Conservation (phyloP, 2,113 vertebrate genomes). For the Ginglymostoma cirratum region DNA sequence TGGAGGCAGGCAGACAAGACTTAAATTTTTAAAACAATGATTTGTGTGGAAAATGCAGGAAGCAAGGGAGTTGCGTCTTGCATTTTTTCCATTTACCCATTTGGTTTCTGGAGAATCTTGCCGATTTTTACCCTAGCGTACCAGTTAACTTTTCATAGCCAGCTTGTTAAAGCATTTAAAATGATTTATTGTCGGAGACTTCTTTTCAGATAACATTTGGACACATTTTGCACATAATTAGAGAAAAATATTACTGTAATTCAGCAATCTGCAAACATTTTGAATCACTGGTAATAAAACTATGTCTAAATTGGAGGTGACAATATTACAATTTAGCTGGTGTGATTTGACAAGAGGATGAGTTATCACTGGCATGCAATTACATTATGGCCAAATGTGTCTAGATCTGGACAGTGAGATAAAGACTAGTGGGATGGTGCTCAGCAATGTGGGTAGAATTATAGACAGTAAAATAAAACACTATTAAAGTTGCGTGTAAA, state of each 20-base stretch:
- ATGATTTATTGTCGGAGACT: background rate
- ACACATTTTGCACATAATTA: background rate
- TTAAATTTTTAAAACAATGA: no score
- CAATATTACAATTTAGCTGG: background rate
- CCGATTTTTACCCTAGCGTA: background rate
- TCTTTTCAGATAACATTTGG: background rate
- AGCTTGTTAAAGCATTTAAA: background rate
- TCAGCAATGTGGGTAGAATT: background rate
- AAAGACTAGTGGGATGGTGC: background rate
- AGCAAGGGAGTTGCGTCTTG: no score
- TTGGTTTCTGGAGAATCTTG: background rate
- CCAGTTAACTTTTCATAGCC: background rate
- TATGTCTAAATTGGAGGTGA: background rate
- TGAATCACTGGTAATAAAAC: background rate
- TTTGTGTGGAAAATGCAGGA: no score
- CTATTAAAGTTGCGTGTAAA: background rate
- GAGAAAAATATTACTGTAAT: background rate
- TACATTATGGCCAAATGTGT: background rate
- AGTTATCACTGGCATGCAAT: background rate
- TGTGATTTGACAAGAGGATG: background rate
- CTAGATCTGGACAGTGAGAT: background rate
- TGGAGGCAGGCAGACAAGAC: no score
- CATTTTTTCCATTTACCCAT: background rate
- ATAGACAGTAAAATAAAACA: background rate
- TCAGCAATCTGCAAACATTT: background rate